Evolutionary conservation across 2,888 invertebrate genomes (phyloP).

Genomic region (Ophion ellenae): DNA sequence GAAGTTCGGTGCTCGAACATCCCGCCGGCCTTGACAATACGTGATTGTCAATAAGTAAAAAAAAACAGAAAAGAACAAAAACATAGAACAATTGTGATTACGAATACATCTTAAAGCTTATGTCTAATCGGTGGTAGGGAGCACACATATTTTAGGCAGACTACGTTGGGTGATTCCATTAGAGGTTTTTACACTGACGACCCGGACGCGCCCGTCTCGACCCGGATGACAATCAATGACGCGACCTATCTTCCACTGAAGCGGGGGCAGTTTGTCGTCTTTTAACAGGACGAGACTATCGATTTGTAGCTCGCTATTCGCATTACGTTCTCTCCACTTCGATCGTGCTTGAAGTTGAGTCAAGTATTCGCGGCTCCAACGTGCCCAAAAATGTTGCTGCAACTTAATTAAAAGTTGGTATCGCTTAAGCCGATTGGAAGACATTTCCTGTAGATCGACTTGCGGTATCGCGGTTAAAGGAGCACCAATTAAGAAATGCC

Average conservation of each 20-base stretch:
- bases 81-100: constrained; percentile 8
- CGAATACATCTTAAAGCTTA: constrained; percentile 5
- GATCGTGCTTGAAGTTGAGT: constrained; percentile 60
- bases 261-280: constrained; percentile 30
- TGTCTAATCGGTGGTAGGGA: constrained; percentile 13
- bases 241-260: constrained; percentile 45
- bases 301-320: constrained; percentile 24
- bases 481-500: constrained; percentile 35
- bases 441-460: constrained; percentile 36
- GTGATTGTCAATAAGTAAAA: constrained; percentile 3
- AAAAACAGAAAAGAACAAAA: neutral
- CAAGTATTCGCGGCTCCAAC: constrained; percentile 67
- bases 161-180: constrained; percentile 14
- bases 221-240: constrained; percentile 32
- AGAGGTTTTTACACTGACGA: constrained; percentile 28
- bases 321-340: constrained; percentile 58
- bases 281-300: constrained; percentile 38
- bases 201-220: constrained; percentile 22
- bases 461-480: constrained; percentile 26
- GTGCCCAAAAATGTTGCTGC: constrained; percentile 64
- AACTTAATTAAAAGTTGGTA: constrained; percentile 57
- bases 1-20: constrained; percentile 9
- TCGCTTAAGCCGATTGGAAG: constrained; percentile 45
- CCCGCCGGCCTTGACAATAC: constrained; percentile 10
- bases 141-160: constrained; percentile 10